Evolutionary conservation across 2,797 vertebrate species (phyloP).

Genomic region (Bradypus variegatus): DNA sequence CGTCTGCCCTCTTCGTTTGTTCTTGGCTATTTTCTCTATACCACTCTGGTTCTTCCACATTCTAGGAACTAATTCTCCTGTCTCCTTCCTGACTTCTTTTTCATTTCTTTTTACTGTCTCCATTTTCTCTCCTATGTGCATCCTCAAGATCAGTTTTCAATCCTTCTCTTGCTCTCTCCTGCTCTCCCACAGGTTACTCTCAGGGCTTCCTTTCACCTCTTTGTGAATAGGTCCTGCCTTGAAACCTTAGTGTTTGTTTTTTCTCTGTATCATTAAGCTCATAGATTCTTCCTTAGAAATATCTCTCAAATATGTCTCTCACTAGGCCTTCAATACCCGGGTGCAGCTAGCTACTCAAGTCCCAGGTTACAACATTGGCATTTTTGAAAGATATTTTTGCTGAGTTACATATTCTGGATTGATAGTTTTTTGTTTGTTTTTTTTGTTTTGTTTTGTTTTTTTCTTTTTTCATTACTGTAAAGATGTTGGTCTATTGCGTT

Average conservation of each 20-base stretch:
- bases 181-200: neutral
- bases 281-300: neutral
- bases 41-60: neutral
- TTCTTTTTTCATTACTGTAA: too few species aligned
- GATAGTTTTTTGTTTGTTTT: too few species aligned
- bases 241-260: conserved; percentile 14
- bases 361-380: too few species aligned
- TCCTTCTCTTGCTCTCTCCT: neutral
- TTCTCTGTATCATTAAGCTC: neutral
- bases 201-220: neutral
- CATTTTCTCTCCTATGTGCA: neutral
- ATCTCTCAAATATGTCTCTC: conserved; percentile 1
- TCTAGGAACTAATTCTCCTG: neutral
- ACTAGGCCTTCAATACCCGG: too few species aligned
- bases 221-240: neutral
- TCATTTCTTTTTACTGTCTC: neutral
- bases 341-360: too few species aligned
- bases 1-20: too few species aligned
- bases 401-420: too few species aligned
- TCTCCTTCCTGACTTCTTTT: neutral
- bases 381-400: too few species aligned
- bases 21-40: too few species aligned
- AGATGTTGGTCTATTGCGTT: too few species aligned
- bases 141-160: neutral
- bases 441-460: too few species aligned